A percentile compares a stretch with the other conserved stretches of the same genome.
Conservation (phyloP, 2,113 vertebrate genomes). For the Tyto alba region DNA sequence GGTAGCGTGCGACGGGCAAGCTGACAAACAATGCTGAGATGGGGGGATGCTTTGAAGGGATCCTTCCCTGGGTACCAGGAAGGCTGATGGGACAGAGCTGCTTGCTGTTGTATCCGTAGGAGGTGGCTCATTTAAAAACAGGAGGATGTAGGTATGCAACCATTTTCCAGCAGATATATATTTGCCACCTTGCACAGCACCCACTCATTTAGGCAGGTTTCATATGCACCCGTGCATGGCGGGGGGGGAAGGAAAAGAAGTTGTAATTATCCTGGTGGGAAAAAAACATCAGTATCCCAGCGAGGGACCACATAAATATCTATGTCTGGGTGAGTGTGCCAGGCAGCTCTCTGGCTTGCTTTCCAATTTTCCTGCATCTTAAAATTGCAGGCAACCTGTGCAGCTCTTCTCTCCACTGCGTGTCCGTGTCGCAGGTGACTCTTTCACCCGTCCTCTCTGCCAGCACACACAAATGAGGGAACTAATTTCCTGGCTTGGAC, state of each 20-base stretch:
- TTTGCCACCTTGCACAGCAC: neutral
- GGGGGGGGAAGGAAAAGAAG: neutral
- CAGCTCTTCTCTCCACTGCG: neutral
- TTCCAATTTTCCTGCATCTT: neutral
- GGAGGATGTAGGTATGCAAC: neutral
- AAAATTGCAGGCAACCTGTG: neutral
- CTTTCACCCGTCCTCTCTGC: neutral
- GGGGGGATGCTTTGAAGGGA: neutral
- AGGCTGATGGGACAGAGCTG: neutral
- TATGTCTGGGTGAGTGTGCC: neutral
- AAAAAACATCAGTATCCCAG: neutral
- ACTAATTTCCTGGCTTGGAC: neutral
- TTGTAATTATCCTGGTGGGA: neutral
- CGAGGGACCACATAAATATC: neutral
- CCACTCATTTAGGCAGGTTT: neutral
- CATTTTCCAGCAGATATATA: neutral
- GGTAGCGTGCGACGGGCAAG: accelerated
- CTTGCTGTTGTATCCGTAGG: neutral
- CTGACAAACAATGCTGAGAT: neutral
- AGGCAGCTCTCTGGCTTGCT: neutral
- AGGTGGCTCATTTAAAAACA: neutral
- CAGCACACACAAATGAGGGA: neutral
- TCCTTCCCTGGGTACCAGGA: neutral
- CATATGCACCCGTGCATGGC: accelerated
- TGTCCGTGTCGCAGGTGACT: neutral